Base-by-base conservation (phyloP, 2,888 invertebrate genomes). In the Mythimna loreyi region DNA sequence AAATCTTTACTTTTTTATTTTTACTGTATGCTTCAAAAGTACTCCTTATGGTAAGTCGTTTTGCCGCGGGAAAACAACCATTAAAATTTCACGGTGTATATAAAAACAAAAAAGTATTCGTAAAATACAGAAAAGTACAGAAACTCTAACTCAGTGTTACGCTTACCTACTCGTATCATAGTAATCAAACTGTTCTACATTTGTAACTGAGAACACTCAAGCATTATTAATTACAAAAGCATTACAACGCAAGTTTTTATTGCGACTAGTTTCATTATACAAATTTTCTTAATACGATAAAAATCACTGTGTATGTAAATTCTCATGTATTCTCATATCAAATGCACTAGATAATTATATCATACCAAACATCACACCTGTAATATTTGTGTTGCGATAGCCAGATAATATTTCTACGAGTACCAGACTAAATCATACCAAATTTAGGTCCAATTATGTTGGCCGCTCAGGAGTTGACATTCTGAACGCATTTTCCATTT, bases 251-350 rank as follows among this genome's bases (percentile, higher is more conserved):
- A 13, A 40, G 16, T 57, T 40, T 4, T 23, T 7, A 53, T 53
- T 36, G 16, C 23, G 3, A 30, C 23, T n/a, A 40, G 30, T 25
- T 72, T 13, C 19, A 45, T 45, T 45, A 70, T 49, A 72, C 33
- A 33, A 64, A 70, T 63, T 55, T 4, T 0, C 23, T 21, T 40
- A 45, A 65, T 36, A 16, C 43, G 30, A 70, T 72, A 43, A n/a
- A 9, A 50, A 56, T 65, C 33, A 28, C 8, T 1, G 11, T 1
- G 11, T 72, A 0, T 62, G 30, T 56, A 52, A 72, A 25, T 61
- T 76, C 70, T 70, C 75, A 76, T 71, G 60, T 23, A 28, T 49
- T 36, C 50, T 65, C 59, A 36, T 57, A 43, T 60, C 40, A n/a
- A n/a, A 36, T 57, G n/a, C 43, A 36, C 8, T 19, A 52, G 59